Conservation (phyloP, 2,113 vertebrate species). For the Forbesichthys agassizii region DNA sequence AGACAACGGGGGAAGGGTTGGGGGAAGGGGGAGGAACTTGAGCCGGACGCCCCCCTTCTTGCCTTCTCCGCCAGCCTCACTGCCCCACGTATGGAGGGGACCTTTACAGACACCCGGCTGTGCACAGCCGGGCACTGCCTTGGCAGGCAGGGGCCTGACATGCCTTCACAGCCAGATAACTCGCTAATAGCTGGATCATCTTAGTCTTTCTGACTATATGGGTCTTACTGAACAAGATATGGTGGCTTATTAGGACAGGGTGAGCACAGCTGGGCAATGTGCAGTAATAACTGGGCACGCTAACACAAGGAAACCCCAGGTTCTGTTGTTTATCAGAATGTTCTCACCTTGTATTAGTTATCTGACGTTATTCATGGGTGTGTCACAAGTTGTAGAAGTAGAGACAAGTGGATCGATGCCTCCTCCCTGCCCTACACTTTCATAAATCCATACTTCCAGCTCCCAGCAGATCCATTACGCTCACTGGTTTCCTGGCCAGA, state of each 20-base stretch:
- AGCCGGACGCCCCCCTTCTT: constrained; percentile 65
- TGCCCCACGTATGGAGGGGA: constrained; percentile 50
- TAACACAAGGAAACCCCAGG: constrained; percentile 28
- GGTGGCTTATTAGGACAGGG: constrained; percentile 3
- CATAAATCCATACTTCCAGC: constrained; percentile 83
- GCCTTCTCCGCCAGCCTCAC: constrained; percentile 62
- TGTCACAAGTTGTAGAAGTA: constrained; percentile 62
- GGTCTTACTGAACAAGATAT: background rate
- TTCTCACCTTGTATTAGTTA: constrained; percentile 77
- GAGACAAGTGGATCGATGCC: constrained; percentile 79
- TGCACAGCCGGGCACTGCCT: constrained; percentile 34
- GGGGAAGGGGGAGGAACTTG: constrained; percentile 59
- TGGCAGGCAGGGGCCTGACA: constrained; percentile 20
- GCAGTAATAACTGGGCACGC: background rate
- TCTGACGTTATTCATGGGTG: constrained; percentile 73
- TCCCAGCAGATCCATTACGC: constrained; percentile 81
- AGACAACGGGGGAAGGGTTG: constrained; percentile 60
- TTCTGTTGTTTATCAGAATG: constrained; percentile 71
- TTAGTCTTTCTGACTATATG: background rate
- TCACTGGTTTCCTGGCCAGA: constrained; percentile 84
- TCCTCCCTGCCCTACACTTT: constrained; percentile 56
- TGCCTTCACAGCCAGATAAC: constrained; percentile 19
- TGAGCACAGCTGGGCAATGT: constrained; percentile 35
- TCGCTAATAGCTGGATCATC: background rate
- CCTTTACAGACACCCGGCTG: constrained; percentile 55